Evolutionary conservation across 2,888 invertebrate genomes (phyloP), one percentile per base, ranked within the genome.

Genomic region (Neoscelio sp.): DNA sequence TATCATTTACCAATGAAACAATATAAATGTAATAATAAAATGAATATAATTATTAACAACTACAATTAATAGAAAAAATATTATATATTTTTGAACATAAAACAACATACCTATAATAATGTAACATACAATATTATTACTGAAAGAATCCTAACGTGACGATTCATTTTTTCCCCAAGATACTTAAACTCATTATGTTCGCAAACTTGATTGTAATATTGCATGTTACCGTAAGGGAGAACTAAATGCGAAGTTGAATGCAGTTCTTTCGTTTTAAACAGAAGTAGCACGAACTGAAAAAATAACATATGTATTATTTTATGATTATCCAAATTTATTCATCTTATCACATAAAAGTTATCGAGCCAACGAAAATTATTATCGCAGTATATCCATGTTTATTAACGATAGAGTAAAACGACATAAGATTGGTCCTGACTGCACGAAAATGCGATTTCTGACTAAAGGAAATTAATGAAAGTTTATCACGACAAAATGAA

Each of bases 291-390:
- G 35, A 38, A 54, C 12, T n/a, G 15, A 56, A 23, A 56, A 17
- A 10, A 15, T 20, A 40, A 26, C 35, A 38, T 48, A 18, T 64
- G 48, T 52, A 64, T 48, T 40, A 40, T n/a, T 23, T 50, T 18
- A 40, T 52, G 42, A 40, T 65, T 42, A 65, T 65, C 30, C 8
- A 65, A 50, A 40, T 65, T 65, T 52, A 42, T 65, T 52, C 52
- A 4, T 18, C 42, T 50, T 30, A 52, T 52, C 35, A 12, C 12
- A 2, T 23, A 18, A 64, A 64, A 50, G 35, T 18, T 60, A 40
- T 56, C 42, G 13, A 26, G 20, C 33, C 46, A 33, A 46, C 44
- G 2, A 18, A 30, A 58, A 44, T 23, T 28, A 35, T 10, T 10
- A 35, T 35, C 35, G 10, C 35, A 2, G 35, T 35, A 35, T 35